Evolutionary conservation across 2,888 invertebrate genomes (phyloP).

Genomic region (Mylabris sibirica): DNA sequence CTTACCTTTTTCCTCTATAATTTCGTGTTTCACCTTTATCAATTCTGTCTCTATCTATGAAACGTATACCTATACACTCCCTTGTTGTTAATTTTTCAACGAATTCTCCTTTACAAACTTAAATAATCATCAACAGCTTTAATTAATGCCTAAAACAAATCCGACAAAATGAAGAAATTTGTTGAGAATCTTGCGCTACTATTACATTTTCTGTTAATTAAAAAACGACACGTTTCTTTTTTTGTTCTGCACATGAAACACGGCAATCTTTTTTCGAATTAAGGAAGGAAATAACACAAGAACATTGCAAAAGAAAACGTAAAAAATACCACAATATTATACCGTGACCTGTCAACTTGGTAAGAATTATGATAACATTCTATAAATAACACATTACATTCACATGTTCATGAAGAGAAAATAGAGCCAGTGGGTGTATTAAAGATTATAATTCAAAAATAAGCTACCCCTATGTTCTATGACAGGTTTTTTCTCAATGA

Average conservation of each 20-base stretch:
- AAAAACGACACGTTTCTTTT: too few species aligned
- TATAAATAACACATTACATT: not conserved
- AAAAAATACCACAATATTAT: not conserved
- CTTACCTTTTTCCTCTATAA: constrained; percentile 39
- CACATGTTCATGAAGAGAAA: not conserved
- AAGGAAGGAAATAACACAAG: too few species aligned
- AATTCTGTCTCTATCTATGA: constrained; percentile 21
- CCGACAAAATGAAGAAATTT: not conserved
- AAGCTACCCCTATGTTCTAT: not conserved
- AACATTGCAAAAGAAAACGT: not conserved
- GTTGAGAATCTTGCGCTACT: too few species aligned
- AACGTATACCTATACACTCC: constrained; percentile 12
- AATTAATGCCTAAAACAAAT: not conserved
- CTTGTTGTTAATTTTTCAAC: constrained; percentile 18
- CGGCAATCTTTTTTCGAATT: too few species aligned
- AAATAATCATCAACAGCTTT: not conserved
- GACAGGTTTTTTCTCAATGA: not conserved
- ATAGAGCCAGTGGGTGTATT: not conserved
- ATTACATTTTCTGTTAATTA: too few species aligned
- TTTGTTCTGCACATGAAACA: too few species aligned
- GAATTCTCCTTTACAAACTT: not conserved
- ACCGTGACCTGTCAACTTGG: not conserved
- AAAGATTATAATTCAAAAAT: not conserved
- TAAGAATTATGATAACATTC: not conserved
- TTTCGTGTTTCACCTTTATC: constrained; percentile 28